Base-by-base conservation (phyloP, 1,140 invertebrate genomes). In the Aethina tumida region DNA sequence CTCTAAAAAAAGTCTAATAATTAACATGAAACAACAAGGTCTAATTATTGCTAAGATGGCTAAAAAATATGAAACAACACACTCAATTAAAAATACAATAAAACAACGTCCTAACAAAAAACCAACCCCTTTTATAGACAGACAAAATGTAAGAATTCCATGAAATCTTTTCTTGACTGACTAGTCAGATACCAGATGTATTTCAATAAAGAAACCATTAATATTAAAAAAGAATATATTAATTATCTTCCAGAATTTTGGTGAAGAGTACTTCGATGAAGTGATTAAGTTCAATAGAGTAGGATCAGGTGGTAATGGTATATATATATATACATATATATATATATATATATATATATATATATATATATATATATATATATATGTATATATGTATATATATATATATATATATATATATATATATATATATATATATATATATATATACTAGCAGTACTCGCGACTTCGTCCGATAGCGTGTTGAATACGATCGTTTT, bases 331-430 rank as follows among this genome's bases (percentile, higher is more conserved):
- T 24, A 24, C 12, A 8, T 29, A 29, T n/a, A 29, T 29, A 29
- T 29, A 29, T 29, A 29, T 29, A 29, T 29, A 29, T 29, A 29
- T 29, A 29, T 29, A 29, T 29, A 29, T 29, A 29, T 29, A 29
- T 29, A 29, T 29, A 29, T 29, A 15, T 9, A 38, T 32, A 17
- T 32, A 30, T 18, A 35, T 24, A 35, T 24, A 35, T 24, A 35
- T 24, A 35, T 24, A 35, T 24, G 24, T 24, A 35, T 35, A 35
- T 24, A 35, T 35, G 24, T 25, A 35, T 35, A 35, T 35, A 35
- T 35, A 35, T 35, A 35, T 35, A 35, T 35, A 35, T 35, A 35
- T 35, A 35, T 35, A 35, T 35, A 35, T 35, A 35, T 35, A 35
- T 35, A 35, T 35, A 35, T 35, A 35, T 35, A 35, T 35, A 35